Evolutionary conservation across 2,113 vertebrate species (phyloP).

Genomic region (Gadus chalcogrammus): DNA sequence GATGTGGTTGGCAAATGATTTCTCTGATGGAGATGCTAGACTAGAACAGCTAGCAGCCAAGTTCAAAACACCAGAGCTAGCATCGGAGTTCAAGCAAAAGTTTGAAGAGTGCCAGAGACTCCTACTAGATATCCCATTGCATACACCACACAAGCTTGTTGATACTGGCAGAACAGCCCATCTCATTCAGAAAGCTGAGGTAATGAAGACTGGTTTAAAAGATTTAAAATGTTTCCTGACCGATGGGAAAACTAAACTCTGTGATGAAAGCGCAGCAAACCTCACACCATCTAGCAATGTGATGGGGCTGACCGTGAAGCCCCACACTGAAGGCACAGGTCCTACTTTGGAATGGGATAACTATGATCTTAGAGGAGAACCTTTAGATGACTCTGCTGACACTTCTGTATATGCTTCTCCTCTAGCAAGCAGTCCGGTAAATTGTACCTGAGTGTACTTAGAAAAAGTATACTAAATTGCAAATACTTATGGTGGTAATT

Average conservation of each 20-base stretch:
- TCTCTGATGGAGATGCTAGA: slow-evolving; percentile 90
- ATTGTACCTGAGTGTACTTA: no score
- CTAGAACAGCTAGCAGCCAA: slow-evolving; percentile 90
- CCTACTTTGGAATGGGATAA: slow-evolving; percentile 92
- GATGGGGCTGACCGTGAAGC: slow-evolving; percentile 70
- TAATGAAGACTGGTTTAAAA: slow-evolving; percentile 97
- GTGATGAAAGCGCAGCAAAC: slow-evolving; percentile 55
- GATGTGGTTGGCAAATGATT: slow-evolving; percentile 96
- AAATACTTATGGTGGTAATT: no score
- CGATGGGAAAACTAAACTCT: slow-evolving; percentile 84
- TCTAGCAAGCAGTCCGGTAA: slow-evolving; percentile 79
- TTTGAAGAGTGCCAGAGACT: slow-evolving; percentile 94
- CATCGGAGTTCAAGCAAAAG: slow-evolving; percentile 91
- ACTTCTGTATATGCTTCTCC: slow-evolving; percentile 85
- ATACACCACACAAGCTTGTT: slow-evolving; percentile 95
- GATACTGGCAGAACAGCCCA: slow-evolving; percentile 90
- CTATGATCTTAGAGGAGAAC: slow-evolving; percentile 85
- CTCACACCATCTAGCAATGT: slow-evolving; percentile 34
- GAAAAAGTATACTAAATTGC: no score
- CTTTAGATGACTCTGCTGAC: slow-evolving; percentile 80
- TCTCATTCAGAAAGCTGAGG: slow-evolving; percentile 95
- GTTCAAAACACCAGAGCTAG: slow-evolving; percentile 91
- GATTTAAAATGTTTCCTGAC: slow-evolving; percentile 92
- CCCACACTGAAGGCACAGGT: slow-evolving; percentile 76
- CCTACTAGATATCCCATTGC: slow-evolving; percentile 91